Conservation (phyloP, 2,797 vertebrate species). For the Notolabrus celidotus region DNA sequence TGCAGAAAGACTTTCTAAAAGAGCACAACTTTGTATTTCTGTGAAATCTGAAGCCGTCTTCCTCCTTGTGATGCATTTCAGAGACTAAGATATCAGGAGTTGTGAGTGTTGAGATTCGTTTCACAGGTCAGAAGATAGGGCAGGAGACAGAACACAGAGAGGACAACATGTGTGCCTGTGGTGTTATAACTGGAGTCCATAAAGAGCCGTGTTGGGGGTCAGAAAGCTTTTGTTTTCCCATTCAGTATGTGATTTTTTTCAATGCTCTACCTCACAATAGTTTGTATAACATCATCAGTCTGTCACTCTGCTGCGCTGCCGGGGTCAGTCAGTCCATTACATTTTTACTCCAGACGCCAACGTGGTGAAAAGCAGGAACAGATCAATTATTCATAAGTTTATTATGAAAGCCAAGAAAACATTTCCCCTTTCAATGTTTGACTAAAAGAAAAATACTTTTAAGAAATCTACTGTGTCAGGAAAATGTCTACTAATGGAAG, state of each 20-base stretch:
- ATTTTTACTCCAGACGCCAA: background rate
- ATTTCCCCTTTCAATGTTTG: background rate
- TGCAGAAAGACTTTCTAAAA: no score
- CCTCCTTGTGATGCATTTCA: no score
- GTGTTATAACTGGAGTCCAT: background rate
- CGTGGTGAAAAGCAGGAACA: background rate
- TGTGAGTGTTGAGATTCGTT: no score
- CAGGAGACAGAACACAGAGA: no score
- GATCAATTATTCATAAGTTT: background rate
- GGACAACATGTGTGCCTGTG: background rate
- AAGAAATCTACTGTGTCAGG: background rate
- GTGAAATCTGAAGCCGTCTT: no score
- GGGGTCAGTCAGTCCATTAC: background rate
- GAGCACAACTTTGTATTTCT: no score
- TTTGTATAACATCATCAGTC: conserved; percentile 3
- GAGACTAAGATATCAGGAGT: no score
- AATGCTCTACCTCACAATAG: conserved; percentile 26
- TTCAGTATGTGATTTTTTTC: background rate
- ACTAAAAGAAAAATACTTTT: background rate
- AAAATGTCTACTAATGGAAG: background rate
- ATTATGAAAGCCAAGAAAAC: background rate
- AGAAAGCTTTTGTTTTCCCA: conserved; percentile 21
- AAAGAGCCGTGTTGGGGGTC: background rate
- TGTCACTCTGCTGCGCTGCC: conserved; percentile 4
- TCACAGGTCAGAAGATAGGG: no score